Percentiles rank a stretch among this genome's conserved stretches.
Evolutionary conservation across 1,140 invertebrate genomes (phyloP).

Genomic region (Oppia nitens): DNA sequence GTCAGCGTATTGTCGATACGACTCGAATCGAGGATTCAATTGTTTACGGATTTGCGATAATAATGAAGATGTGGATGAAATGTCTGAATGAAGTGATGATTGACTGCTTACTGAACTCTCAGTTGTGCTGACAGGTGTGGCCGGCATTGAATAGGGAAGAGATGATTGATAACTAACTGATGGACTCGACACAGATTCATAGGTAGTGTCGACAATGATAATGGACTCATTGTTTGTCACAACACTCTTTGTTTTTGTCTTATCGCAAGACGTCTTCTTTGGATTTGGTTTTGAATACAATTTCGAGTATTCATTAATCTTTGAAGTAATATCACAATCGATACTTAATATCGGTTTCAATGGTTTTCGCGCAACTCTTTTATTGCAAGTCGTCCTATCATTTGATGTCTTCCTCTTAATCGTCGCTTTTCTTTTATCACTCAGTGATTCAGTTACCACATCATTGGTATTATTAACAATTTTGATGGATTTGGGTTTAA

Average conservation of each 20-base stretch:
- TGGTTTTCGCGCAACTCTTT: not conserved
- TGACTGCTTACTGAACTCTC: not conserved
- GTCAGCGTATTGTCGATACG: not conserved
- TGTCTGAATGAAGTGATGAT: not conserved
- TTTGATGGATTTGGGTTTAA: not conserved
- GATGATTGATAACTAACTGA: no score
- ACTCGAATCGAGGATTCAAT: not conserved
- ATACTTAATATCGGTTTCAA: not conserved
- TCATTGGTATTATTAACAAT: not conserved
- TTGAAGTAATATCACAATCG: not conserved
- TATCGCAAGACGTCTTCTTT: not conserved
- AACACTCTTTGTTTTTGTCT: not conserved
- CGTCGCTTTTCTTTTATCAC: no score
- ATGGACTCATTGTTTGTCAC: not conserved
- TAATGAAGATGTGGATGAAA: not conserved
- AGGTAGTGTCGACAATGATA: no score
- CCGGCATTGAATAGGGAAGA: not conserved
- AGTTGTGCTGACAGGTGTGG: not conserved
- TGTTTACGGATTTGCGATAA: not conserved
- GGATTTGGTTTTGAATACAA: not conserved
- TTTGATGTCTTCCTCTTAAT: no score
- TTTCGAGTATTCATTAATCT: not conserved
- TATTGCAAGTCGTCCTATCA: not conserved
- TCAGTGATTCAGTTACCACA: not conserved
- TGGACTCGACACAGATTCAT: not conserved